A percentile compares a stretch with the other conserved stretches of the same genome.
Evolutionary conservation across 2,797 vertebrate species (phyloP).

Genomic region (Phrynocephalus vlangalii): DNA sequence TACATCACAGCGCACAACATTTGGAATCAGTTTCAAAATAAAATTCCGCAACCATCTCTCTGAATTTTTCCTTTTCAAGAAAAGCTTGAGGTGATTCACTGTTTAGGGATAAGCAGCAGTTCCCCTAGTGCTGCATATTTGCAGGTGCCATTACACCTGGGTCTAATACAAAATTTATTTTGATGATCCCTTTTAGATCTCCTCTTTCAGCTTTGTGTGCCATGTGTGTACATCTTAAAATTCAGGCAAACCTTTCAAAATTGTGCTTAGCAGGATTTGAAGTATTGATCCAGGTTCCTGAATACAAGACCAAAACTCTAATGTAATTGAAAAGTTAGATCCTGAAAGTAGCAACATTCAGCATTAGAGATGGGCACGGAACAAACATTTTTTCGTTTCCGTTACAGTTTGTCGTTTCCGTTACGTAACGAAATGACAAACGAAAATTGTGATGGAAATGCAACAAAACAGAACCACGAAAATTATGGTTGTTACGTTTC

Average conservation of each 20-base stretch:
- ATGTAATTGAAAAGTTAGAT: constrained; percentile 2
- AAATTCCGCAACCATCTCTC: background rate
- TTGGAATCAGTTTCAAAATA: background rate
- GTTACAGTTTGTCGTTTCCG: too few species aligned
- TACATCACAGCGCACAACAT: too few species aligned
- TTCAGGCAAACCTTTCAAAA: constrained; percentile 28
- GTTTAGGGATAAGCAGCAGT: background rate
- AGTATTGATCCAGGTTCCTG: constrained; percentile 23
- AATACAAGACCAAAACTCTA: background rate
- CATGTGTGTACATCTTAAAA: constrained; percentile 11
- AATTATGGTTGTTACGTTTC: too few species aligned
- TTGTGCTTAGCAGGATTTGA: background rate
- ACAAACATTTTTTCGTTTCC: too few species aligned
- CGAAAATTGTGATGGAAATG: too few species aligned
- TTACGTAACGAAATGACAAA: too few species aligned
- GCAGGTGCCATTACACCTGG: background rate
- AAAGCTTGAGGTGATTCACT: background rate
- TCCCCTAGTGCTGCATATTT: background rate
- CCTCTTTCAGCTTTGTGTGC: constrained; percentile 8
- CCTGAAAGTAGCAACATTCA: background rate
- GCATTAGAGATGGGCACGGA: too few species aligned
- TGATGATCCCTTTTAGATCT: background rate
- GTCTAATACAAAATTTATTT: constrained; percentile 18
- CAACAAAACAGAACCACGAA: too few species aligned
- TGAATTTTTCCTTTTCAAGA: background rate